Evolutionary conservation across 2,797 vertebrate species (phyloP), one percentile per base, ranked within the genome.

Genomic region (Karalla daura): DNA sequence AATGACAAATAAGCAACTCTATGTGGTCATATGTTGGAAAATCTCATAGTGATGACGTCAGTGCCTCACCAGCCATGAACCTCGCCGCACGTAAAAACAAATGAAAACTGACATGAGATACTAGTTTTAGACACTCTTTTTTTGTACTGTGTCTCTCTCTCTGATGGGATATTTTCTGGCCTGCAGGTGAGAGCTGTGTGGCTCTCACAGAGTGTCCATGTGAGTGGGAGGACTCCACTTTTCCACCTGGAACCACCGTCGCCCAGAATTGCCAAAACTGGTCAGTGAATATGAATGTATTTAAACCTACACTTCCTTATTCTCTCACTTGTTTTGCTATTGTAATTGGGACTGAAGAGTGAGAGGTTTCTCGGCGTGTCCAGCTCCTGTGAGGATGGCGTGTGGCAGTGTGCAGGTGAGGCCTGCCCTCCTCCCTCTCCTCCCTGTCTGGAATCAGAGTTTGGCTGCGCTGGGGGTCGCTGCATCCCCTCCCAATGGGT

Each of bases 401-500:
- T 40, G 35, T 99, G 97, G 97, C 79, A 17, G 0, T 99, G 96
- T 49, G 79, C 81, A 2, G 85, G 89, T 0, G 51, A 63, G 28
- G 80, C 90, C 0, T 97, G 95, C 63, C 75, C 77, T 2, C 47
- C 72, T 0, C 32, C 47, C 0, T 43, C 88, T 0, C 87, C 54
- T 0, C 80, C 63, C 14, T 98, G 96, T 28, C 70, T 87, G 4
- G 89, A 94, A 1, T 90, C 91, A 0, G 96, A 97, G 81, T 95
- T 94, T 25, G 60, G 65, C 1, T 97, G 96, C 73, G 86, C 44
- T 0, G 86, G 86, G 0, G 94, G 94, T 0, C 95, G 92, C 60
- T 97, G 96, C 61, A 90, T 98, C 58, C 95, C 96, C 0, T 80
- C 73, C 0, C 86, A 91, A 5, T 97, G 97, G 97, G 76, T 95